phyloP scores from a whole-genome alignment of 2,797 vertebrate genomes.

The Botia almorhae region DNA sequence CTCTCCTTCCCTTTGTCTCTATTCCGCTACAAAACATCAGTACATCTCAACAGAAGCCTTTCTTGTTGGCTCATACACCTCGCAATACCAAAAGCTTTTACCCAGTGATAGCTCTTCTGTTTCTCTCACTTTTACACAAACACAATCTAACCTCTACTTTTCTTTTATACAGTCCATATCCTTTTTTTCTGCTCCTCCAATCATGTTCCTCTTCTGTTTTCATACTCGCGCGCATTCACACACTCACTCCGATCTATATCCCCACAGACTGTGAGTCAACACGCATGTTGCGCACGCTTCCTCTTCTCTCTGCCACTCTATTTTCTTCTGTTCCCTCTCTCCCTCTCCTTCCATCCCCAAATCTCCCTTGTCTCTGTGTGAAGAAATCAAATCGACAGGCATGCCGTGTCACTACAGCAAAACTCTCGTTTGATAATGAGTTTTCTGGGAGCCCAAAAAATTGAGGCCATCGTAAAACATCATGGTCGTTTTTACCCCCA shows the following conservation, averaged over 20 bases:
- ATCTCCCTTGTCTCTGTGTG: slow-evolving; percentile 3
- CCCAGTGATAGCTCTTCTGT: slow-evolving; percentile 20
- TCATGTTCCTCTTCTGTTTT: slow-evolving; percentile 29
- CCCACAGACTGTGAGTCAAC: slow-evolving; percentile 35
- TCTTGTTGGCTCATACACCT: slow-evolving; percentile 9
- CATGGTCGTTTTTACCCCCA: slow-evolving; percentile 35
- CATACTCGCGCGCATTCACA: background rate
- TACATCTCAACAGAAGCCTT: slow-evolving; percentile 5
- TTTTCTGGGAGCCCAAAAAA: slow-evolving; percentile 28
- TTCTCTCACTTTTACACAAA: background rate
- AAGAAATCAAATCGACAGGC: slow-evolving; percentile 20
- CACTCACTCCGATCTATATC: slow-evolving; percentile 16
- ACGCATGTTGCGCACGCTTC: background rate
- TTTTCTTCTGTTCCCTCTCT: slow-evolving; percentile 15
- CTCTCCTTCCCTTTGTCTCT: background rate
- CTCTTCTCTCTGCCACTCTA: background rate
- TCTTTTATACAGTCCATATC: slow-evolving; percentile 13
- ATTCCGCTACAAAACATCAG: slow-evolving; percentile 3
- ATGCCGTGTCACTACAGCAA: slow-evolving; percentile 24
- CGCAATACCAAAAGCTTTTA: slow-evolving; percentile 33
- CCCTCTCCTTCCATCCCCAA: background rate
- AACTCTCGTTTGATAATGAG: slow-evolving; percentile 35
- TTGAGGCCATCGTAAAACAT: slow-evolving; percentile 36
- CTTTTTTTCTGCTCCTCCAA: slow-evolving; percentile 28
- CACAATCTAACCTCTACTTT: slow-evolving; percentile 18